Evolutionary conservation across 2,888 invertebrate genomes (phyloP).

Genomic region (Drosophila falleni): DNA sequence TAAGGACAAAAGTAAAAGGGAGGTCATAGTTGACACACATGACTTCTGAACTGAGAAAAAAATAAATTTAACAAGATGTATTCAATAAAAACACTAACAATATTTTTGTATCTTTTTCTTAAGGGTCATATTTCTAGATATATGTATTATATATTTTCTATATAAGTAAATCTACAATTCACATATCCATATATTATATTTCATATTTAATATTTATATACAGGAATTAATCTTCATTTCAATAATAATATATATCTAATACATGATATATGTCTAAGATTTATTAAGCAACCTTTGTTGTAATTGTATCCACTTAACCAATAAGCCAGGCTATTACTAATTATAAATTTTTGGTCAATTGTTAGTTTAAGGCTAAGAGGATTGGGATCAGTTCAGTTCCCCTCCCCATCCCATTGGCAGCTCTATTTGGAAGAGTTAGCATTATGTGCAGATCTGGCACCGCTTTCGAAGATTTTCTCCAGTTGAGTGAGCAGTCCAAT

Average conservation of each 20-base stretch:
- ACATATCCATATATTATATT: too few relatives aligned
- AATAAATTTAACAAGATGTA: too few relatives aligned
- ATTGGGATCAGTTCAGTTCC: background rate
- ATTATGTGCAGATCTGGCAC: constrained; percentile 19
- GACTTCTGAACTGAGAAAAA: too few relatives aligned
- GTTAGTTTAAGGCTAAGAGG: constrained; percentile 9
- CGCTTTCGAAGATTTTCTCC: constrained; percentile 77
- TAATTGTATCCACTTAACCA: background rate
- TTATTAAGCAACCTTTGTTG: constrained; percentile 19
- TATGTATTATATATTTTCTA: too few relatives aligned
- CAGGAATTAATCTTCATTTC: background rate
- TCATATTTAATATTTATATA: background rate
- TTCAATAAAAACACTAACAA: too few relatives aligned
- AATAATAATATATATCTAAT: background rate
- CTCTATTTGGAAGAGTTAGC: background rate
- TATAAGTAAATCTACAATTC: too few relatives aligned
- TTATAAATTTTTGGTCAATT: constrained; percentile 43
- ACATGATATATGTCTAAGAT: constrained; percentile 6
- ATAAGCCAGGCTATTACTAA: constrained; percentile 5
- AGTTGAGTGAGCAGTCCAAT: constrained; percentile 83
- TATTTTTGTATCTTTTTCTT: too few relatives aligned
- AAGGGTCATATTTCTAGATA: too few relatives aligned
- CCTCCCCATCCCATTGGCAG: background rate
- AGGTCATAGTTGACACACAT: too few relatives aligned
- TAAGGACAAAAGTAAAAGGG: too few relatives aligned